Conservation (phyloP, 2,888 invertebrate genomes). For the Callosobruchus maculatus region DNA sequence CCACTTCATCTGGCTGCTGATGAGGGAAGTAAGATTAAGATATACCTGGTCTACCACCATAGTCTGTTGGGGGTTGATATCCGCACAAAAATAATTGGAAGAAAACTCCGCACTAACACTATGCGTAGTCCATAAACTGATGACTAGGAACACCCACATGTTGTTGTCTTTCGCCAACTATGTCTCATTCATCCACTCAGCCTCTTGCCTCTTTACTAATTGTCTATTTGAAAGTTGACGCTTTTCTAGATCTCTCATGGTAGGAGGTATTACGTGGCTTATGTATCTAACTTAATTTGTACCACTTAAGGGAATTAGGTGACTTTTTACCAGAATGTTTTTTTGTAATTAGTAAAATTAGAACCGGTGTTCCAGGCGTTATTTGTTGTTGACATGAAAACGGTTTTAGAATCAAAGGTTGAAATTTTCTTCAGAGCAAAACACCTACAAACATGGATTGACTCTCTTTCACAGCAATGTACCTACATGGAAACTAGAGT, state of each 20-base stretch:
- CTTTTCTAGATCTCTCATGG: not conserved
- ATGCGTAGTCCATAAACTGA: not conserved
- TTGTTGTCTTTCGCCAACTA: not conserved
- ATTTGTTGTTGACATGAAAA: too few relatives aligned
- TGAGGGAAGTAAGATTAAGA: not conserved
- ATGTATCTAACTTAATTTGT: constrained; percentile 21
- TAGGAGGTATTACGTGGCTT: constrained; percentile 21
- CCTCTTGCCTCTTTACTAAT: not conserved
- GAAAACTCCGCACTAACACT: not conserved
- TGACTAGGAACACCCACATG: not conserved
- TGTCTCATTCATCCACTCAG: not conserved
- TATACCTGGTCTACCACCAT: constrained; percentile 13
- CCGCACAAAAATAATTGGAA: constrained; percentile 46
- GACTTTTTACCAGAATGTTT: not conserved
- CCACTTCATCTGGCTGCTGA: too few relatives aligned
- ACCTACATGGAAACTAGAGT: too few relatives aligned
- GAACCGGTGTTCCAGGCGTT: not conserved
- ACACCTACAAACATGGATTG: too few relatives aligned
- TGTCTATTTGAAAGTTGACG: not conserved
- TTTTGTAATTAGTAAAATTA: not conserved
- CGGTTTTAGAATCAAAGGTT: too few relatives aligned
- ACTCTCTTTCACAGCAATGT: too few relatives aligned
- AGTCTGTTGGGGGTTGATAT: constrained; percentile 50
- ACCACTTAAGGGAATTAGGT: constrained; percentile 19
- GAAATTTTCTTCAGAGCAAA: too few relatives aligned